Evolutionary conservation across 2,888 invertebrate genomes (phyloP), one percentile per base, ranked within the genome.

Genomic region (Cremastinae sp.): DNA sequence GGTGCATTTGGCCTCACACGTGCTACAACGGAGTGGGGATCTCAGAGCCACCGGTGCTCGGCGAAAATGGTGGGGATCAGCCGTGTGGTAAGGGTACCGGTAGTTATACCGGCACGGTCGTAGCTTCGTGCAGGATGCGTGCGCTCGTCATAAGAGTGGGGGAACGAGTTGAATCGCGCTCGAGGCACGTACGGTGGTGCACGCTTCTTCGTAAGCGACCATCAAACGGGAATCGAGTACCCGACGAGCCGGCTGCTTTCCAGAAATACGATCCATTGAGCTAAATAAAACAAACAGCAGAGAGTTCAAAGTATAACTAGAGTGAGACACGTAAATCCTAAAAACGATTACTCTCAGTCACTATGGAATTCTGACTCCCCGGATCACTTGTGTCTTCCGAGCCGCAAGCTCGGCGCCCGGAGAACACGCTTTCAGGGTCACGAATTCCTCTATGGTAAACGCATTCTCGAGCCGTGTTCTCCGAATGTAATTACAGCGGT

Each of bases 1-100:
- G 76, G 73, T 69, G 69, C 76, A 73, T 35, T 39, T 69, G 65
- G 64, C 65, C 64, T 73, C 61, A 69, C 76, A 73, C 66, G 75
- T 68, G 69, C 45, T 47, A 18, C 73, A 9, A n/a, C 8, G 7
- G 8, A 10, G 66, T 45, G 72, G 68, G 72, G 61, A 49, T 18
- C n/a, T n/a, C n/a, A n/a, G n/a, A 58, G 22, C n/a, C 53, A 37
- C 47, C 72, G 37, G 66, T 37, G 55, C 22, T 58, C 56, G 43
- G 39, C 49, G 9, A 2, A n/a, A 12, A 18, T 22, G 1, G 61
- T 41, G 62, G 72, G 58, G 51, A 43, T n/a, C n/a, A n/a, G n/a
- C n/a, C n/a, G 41, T 28, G 12, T 16, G n/a, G 22, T 28, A 59
- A 14, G 65, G 47, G n/a, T n/a, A n/a, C n/a, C n/a, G n/a, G n/a